Conservation (phyloP, 2,113 vertebrate genomes). For the Prunella fulvescens region DNA sequence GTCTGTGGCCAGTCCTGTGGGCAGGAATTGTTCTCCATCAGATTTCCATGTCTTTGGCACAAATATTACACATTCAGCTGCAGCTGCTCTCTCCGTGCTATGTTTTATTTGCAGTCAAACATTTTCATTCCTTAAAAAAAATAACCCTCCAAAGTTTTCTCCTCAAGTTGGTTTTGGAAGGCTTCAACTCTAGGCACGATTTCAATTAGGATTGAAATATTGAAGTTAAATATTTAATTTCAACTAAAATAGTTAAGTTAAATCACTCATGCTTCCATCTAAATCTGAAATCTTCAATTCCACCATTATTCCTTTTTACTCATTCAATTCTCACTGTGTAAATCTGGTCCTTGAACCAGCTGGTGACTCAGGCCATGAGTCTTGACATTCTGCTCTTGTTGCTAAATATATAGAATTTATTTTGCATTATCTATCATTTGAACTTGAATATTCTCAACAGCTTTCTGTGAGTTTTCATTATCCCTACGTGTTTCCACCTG, state of each 20-base stretch:
- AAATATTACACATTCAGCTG: neutral
- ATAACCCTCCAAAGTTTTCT: neutral
- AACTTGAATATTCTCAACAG: neutral
- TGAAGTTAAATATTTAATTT: neutral
- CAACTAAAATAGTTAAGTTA: neutral
- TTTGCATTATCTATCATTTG: neutral
- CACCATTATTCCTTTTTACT: neutral
- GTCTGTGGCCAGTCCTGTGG: neutral
- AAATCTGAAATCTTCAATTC: neutral
- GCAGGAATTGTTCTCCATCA: neutral
- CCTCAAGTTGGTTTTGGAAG: neutral
- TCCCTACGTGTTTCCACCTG: fast-evolving
- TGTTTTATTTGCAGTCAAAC: neutral
- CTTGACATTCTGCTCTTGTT: neutral
- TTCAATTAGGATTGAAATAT: neutral
- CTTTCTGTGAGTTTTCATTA: neutral
- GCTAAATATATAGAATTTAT: neutral
- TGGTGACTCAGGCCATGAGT: neutral
- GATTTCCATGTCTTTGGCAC: neutral
- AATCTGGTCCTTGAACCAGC: neutral
- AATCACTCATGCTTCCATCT: neutral
- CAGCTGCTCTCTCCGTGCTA: neutral
- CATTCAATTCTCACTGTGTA: neutral
- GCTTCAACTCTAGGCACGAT: neutral
- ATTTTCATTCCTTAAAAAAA: neutral